These are phyloP conservation scores for Pseudococcus viburni DNA, from an alignment of 2,888 invertebrate species.

Conservation along the genomic window DNA sequence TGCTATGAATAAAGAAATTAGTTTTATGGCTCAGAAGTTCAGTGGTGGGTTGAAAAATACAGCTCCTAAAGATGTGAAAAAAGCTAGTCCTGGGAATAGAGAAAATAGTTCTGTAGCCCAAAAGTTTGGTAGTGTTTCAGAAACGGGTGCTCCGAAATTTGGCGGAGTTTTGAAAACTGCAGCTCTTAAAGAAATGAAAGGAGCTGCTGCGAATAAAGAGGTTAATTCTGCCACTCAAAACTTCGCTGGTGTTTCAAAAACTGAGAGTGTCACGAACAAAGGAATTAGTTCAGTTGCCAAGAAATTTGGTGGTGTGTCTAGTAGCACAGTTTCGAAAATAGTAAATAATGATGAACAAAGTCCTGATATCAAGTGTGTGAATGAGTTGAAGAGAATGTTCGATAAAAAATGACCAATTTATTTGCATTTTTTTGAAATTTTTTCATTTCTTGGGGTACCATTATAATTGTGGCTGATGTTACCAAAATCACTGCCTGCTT, in stretches of 20 bases:
- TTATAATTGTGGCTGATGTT: not conserved
- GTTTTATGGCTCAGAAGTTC: not conserved
- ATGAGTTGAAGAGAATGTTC: conserved; percentile 6
- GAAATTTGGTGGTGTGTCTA: not conserved
- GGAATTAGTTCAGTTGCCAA: not conserved
- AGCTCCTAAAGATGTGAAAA: not conserved
- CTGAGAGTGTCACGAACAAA: not conserved
- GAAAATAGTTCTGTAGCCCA: not conserved
- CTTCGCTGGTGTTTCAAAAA: too few species aligned
- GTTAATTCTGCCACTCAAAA: too few species aligned
- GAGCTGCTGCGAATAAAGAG: too few species aligned
- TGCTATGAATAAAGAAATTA: not conserved
- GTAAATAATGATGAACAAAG: not conserved
- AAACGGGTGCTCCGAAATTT: too few species aligned
- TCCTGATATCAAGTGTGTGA: not conserved
- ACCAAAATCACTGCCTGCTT: not conserved
- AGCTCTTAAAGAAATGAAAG: not conserved
- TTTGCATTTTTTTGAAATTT: not conserved
- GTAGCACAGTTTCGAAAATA: not conserved
- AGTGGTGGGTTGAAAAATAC: not conserved
- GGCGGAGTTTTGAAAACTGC: not conserved
- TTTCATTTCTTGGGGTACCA: not conserved
- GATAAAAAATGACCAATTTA: not conserved
- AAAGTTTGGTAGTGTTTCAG: not conserved
- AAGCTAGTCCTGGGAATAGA: not conserved